Percentiles rank a stretch among this genome's conserved stretches.
phyloP scores from a whole-genome alignment of 2,888 invertebrate genomes.

The Neoscelio sp. region DNA sequence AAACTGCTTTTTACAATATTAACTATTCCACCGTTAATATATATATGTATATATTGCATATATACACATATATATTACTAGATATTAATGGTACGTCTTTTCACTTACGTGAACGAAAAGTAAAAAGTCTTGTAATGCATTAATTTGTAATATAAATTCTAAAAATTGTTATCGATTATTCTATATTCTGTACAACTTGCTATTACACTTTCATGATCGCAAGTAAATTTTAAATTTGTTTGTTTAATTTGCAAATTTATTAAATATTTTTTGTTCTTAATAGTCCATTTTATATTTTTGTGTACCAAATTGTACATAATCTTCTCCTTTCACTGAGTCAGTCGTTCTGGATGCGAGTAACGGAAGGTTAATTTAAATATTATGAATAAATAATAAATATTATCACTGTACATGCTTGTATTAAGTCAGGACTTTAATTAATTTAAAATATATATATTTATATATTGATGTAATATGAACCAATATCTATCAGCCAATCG shows the following conservation, averaged over 20 bases:
- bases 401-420: too few relatives aligned
- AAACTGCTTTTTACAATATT: too few relatives aligned
- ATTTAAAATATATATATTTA: constrained; percentile 5
- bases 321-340: too few relatives aligned
- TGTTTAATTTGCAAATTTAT: too few relatives aligned
- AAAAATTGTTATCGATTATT: neutral
- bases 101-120: constrained; percentile 21
- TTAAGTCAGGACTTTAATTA: constrained; percentile 42
- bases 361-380: constrained; percentile 9
- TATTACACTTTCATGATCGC: constrained; percentile 2
- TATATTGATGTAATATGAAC: constrained; percentile 32
- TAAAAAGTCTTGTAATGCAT: constrained; percentile 10
- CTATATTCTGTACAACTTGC: neutral
- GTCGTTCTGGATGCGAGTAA: too few relatives aligned
- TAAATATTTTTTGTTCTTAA: too few relatives aligned
- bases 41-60: too few relatives aligned
- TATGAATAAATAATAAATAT: constrained; percentile 31
- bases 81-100: too few relatives aligned
- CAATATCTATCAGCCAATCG: constrained; percentile 49
- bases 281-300: too few relatives aligned
- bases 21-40: too few relatives aligned
- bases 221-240: constrained; percentile 37
- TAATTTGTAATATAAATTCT: constrained; percentile 4
- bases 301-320: too few relatives aligned
- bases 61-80: neutral